Percentiles rank a stretch among this genome's conserved stretches.
phyloP scores from a whole-genome alignment of 2,888 invertebrate species.

The Nasonia oneida region DNA sequence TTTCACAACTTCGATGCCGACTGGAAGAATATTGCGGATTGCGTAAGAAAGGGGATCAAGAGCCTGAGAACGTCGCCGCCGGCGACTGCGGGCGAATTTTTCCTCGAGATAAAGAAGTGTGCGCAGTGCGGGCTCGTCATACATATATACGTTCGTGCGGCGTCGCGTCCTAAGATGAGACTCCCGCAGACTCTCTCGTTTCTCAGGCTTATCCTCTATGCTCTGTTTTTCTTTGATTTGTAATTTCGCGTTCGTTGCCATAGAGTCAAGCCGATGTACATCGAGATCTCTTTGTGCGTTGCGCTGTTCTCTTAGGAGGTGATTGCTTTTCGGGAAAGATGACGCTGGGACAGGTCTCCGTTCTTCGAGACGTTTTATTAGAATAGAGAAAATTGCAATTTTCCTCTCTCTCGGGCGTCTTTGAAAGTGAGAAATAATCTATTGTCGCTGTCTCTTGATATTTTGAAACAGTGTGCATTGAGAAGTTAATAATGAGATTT shows the following conservation, averaged over 20 bases:
- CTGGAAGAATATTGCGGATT: constrained; percentile 16
- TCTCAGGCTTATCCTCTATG: not conserved
- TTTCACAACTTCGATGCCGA: constrained; percentile 1
- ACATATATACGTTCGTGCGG: not conserved
- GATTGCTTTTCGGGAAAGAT: not conserved
- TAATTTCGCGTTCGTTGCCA: not conserved
- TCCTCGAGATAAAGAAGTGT: not conserved
- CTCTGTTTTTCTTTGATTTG: constrained; percentile 17
- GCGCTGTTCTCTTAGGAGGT: not conserved
- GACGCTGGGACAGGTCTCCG: not conserved
- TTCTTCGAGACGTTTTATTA: not conserved
- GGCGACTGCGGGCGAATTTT: constrained; percentile 26
- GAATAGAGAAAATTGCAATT: not conserved
- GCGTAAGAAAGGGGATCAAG: constrained; percentile 47
- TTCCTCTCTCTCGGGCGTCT: not conserved
- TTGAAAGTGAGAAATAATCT: not conserved
- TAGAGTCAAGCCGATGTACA: not conserved
- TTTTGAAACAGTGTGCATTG: not conserved
- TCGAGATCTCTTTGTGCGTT: not conserved
- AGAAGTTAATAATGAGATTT: constrained; percentile 6
- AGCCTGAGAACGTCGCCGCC: constrained; percentile 41
- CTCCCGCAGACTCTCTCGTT: not conserved
- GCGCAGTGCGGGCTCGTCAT: not conserved
- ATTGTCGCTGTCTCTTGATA: not conserved
- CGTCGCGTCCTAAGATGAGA: not conserved